Conservation (phyloP, 2,888 invertebrate species). For the Meteorus cinctellus region DNA sequence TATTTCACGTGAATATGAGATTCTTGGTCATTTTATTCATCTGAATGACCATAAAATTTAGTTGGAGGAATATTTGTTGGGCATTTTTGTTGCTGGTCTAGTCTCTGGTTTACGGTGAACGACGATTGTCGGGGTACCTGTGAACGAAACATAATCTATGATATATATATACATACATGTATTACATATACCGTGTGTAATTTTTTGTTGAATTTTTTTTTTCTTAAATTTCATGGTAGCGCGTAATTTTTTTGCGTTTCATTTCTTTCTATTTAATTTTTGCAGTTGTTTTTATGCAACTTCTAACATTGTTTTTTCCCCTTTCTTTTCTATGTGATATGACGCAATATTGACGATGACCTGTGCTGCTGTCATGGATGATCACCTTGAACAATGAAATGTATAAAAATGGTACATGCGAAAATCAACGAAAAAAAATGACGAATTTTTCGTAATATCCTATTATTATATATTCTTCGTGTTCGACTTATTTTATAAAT, state of each 20-base stretch:
- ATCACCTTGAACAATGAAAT: slow-evolving; percentile 68
- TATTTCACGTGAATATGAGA: not conserved
- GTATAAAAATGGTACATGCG: slow-evolving; percentile 62
- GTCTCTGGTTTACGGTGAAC: slow-evolving; percentile 29
- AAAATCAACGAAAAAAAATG: slow-evolving; percentile 39
- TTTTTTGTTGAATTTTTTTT: not conserved
- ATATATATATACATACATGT: too few species aligned
- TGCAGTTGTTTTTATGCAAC: slow-evolving; percentile 43
- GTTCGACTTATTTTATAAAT: slow-evolving; percentile 36
- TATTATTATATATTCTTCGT: not conserved
- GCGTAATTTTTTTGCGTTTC: slow-evolving; percentile 46
- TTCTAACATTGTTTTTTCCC: slow-evolving; percentile 73
- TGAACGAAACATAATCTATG: too few species aligned
- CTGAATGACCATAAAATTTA: not conserved
- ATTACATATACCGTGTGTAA: too few species aligned
- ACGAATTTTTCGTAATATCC: not conserved
- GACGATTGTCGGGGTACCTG: too few species aligned
- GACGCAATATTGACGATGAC: slow-evolving; percentile 73
- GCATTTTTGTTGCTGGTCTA: slow-evolving; percentile 32
- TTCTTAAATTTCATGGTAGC: slow-evolving; percentile 42
- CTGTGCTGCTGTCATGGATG: slow-evolving; percentile 73
- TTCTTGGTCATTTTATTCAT: not conserved
- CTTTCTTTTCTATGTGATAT: slow-evolving; percentile 74
- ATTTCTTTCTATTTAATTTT: slow-evolving; percentile 46
- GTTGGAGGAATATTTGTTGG: slow-evolving; percentile 21